Base-by-base conservation (phyloP, 2,797 vertebrate species). In the Pelodytes ibericus region DNA sequence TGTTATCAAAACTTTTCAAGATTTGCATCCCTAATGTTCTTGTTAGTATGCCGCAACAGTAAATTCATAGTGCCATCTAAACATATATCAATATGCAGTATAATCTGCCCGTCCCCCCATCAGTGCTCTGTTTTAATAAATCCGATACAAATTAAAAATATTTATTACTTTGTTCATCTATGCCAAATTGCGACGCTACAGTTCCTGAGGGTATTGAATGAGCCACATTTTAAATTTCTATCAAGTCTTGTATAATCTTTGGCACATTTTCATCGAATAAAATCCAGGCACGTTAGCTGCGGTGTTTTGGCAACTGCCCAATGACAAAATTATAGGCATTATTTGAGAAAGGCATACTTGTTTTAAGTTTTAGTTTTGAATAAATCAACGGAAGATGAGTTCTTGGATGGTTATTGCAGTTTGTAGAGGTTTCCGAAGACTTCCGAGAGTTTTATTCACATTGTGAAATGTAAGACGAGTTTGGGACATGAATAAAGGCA, bases 201-300 rank as follows among this genome's bases (percentile, higher is more conserved):
- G 25, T 30, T 22, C 33, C 49, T 39, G n/a, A 6, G 62, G 72
- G 72, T 36, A 59, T 25, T 27, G 25, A 44, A 47, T 74, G 53
- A 74, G 66, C 62, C 36, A 59, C 51, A 39, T 66, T 74, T 30
- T 44, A 44, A 44, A 58, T 26, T 18, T n/a, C 41, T 44, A 30
- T 65, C n/a, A 58, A 25, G 22, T 27, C 49, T 74, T 74, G 44
- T 59, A 66, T 58, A 74, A 74, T 66, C 24, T 36, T 66, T 74
- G 72, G 72, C 72, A 74, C 25, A 20, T 6, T 71, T 18, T 66
- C 62, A n/a, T 44, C 8, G 39, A 10, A 57, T 41, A 39, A 74
- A 65, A 65, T 51, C 65, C 44, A 39, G 59, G 31, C 60, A 36
- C 30, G 56, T 73, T 73, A 53, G 60, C 60, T 73, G 10, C 15